Evolutionary conservation across 2,888 invertebrate species (phyloP).

Genomic region (Drosophila demipolita): DNA sequence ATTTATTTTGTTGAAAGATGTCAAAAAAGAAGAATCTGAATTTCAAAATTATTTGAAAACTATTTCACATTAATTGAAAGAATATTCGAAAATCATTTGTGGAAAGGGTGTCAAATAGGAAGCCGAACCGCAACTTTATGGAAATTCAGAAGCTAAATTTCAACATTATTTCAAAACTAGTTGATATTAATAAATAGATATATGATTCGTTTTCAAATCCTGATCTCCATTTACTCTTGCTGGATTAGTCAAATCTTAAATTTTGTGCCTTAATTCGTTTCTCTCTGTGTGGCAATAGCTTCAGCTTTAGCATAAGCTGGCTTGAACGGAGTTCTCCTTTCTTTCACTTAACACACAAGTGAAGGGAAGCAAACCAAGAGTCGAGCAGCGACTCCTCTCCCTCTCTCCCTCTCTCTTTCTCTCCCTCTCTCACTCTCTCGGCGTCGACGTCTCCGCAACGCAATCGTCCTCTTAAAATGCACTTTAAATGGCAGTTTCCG

Average conservation of each 20-base stretch:
- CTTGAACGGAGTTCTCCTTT: slow-evolving; percentile 55
- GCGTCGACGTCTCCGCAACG: slow-evolving; percentile 48
- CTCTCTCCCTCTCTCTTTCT: background rate
- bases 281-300: background rate
- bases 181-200: background rate
- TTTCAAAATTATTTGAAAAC: too few relatives aligned
- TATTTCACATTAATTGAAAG: too few relatives aligned
- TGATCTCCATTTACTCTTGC: background rate
- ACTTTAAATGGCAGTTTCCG: slow-evolving; percentile 84
- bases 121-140: too few relatives aligned
- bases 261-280: background rate
- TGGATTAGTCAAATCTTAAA: background rate
- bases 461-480: slow-evolving; percentile 78
- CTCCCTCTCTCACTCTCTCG: background rate
- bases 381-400: slow-evolving; percentile 24
- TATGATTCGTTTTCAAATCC: too few relatives aligned
- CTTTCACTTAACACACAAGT: slow-evolving; percentile 71
- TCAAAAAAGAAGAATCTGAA: too few relatives aligned
- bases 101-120: too few relatives aligned
- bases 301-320: slow-evolving; percentile 13
- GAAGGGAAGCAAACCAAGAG: slow-evolving; percentile 62
- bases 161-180: background rate
- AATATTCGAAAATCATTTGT: too few relatives aligned
- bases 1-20: too few relatives aligned
- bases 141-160: background rate